Conservation (phyloP, 2,797 vertebrate species). For the Cetoscarus ocellatus region DNA sequence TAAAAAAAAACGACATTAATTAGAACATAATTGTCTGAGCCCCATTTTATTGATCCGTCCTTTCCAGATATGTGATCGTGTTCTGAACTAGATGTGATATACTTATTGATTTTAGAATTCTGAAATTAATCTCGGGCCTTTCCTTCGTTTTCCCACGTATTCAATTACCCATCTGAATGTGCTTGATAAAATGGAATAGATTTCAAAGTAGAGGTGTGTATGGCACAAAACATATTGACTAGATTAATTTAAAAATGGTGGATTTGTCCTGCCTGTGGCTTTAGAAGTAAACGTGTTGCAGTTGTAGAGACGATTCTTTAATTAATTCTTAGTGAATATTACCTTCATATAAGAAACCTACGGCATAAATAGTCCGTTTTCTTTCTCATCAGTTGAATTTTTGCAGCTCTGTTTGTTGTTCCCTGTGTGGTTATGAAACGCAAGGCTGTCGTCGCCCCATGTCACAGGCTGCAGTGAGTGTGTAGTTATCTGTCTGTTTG, state of each 20-base stretch:
- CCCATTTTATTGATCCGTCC: slow-evolving; percentile 72
- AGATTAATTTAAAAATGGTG: not conserved
- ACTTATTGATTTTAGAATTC: slow-evolving; percentile 74
- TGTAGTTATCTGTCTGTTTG: slow-evolving; percentile 80
- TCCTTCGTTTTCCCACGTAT: slow-evolving; percentile 65
- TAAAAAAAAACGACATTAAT: slow-evolving; percentile 49
- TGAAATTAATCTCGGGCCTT: slow-evolving; percentile 73
- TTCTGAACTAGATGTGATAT: slow-evolving; percentile 78
- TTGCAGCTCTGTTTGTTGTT: slow-evolving; percentile 66
- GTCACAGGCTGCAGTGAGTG: slow-evolving; percentile 38
- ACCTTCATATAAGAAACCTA: no score
- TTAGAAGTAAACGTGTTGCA: not conserved
- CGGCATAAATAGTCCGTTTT: no score
- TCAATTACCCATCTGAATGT: slow-evolving; percentile 61
- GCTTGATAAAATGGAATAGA: slow-evolving; percentile 12
- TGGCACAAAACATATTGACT: not conserved
- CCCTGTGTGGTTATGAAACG: slow-evolving; percentile 59
- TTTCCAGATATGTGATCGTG: slow-evolving; percentile 73
- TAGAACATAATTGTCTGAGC: slow-evolving; percentile 39
- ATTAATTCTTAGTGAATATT: not conserved
- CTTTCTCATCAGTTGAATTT: slow-evolving; percentile 20
- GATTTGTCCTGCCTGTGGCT: not conserved
- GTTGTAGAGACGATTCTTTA: not conserved
- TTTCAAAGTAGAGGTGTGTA: not conserved
- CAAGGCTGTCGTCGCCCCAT: slow-evolving; percentile 35